A percentile compares a stretch with the other conserved stretches of the same genome.
Conservation (phyloP, 2,888 invertebrate genomes). For the Frankliniella intonsa region DNA sequence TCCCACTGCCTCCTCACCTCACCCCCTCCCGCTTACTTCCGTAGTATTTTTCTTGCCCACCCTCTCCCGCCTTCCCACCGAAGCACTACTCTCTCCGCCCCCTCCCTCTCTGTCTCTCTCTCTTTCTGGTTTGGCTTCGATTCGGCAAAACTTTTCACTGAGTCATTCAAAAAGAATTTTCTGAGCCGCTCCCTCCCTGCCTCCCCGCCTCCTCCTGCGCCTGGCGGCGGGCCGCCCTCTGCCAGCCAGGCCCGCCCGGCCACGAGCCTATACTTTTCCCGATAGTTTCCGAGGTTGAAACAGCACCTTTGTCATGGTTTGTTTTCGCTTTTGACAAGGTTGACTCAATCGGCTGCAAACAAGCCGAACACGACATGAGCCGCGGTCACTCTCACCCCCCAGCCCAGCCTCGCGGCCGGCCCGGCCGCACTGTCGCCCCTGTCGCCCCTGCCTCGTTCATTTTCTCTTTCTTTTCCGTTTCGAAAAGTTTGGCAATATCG, state of each 20-base stretch:
- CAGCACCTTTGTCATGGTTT: constrained; percentile 5
- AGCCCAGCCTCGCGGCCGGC: too few relatives aligned
- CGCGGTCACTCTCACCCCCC: neutral
- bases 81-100: neutral
- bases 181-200: too few relatives aligned
- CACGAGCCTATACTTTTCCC: neutral
- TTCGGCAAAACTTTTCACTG: constrained; percentile 21
- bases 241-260: neutral
- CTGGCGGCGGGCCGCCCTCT: neutral
- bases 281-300: neutral
- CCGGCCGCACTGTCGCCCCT: too few relatives aligned
- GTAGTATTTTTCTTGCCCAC: neutral
- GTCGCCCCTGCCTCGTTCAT: neutral
- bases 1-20: neutral
- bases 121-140: neutral
- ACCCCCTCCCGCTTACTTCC: neutral
- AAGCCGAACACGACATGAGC: neutral
- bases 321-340: neutral
- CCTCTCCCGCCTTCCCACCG: neutral
- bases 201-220: neutral
- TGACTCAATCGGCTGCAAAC: constrained; percentile 11
- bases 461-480: too few relatives aligned
- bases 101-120: neutral
- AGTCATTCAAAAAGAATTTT: constrained; percentile 12
- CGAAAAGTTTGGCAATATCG: neutral